Evolutionary conservation across 2,888 invertebrate genomes (phyloP).

Genomic region (Herminia tarsipennalis): DNA sequence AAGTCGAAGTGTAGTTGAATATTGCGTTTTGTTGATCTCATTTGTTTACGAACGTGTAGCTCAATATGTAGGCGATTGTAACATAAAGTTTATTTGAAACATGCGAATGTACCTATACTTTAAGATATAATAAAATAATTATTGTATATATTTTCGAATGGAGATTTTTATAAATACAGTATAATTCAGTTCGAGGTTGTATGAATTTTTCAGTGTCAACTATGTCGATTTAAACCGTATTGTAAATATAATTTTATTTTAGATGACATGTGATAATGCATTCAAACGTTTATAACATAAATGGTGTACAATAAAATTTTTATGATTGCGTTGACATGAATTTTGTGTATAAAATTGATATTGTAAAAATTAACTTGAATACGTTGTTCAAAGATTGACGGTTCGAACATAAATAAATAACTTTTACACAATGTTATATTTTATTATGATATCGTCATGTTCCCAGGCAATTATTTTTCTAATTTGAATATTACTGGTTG

Average conservation of each 20-base stretch:
- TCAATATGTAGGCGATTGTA: slow-evolving; percentile 78
- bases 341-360: slow-evolving; percentile 82
- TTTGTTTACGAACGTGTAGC: slow-evolving; percentile 81
- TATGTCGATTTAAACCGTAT: slow-evolving; percentile 61
- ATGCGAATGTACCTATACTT: slow-evolving; percentile 72
- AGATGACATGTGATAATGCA: slow-evolving; percentile 78
- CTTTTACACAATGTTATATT: slow-evolving; percentile 71
- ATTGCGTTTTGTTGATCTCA: slow-evolving; percentile 82
- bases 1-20: slow-evolving; percentile 49
- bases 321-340: slow-evolving; percentile 79
- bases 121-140: slow-evolving; percentile 73
- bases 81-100: slow-evolving; percentile 70
- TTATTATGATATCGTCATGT: slow-evolving; percentile 15
- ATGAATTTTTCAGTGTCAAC: slow-evolving; percentile 70
- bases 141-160: slow-evolving; percentile 80
- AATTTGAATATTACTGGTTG: too few relatives aligned
- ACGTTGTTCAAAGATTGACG: slow-evolving; percentile 81
- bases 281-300: slow-evolving; percentile 75
- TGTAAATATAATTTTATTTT: slow-evolving; percentile 76
- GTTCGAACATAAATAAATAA: slow-evolving; percentile 83
- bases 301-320: slow-evolving; percentile 79
- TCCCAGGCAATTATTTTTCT: not conserved
- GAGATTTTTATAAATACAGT: slow-evolving; percentile 78
- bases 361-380: slow-evolving; percentile 80
- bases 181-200: slow-evolving; percentile 71